These are phyloP conservation scores for Clamator glandarius DNA, from an alignment of 2,797 vertebrate species.

Conservation along the genomic window DNA sequence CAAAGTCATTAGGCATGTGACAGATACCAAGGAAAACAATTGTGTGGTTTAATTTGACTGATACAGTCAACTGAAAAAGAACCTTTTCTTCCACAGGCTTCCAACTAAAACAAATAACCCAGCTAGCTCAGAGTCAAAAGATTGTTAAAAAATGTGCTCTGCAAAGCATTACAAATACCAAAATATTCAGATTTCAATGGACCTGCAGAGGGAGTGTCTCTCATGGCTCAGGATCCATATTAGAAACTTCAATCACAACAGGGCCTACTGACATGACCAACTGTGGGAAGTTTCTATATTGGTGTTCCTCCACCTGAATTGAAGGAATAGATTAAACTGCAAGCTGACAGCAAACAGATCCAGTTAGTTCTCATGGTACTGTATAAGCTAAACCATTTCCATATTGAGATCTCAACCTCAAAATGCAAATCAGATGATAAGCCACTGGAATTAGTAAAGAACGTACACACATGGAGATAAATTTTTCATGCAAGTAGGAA, in stretches of 20 bases:
- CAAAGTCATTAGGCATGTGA: background rate
- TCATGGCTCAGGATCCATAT: background rate
- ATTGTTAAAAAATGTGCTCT: constrained; percentile 6
- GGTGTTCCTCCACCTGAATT: background rate
- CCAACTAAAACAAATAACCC: constrained; percentile 47
- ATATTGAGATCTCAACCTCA: background rate
- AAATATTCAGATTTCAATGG: constrained; percentile 4
- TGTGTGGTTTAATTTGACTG: background rate
- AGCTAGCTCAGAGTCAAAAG: constrained; percentile 5
- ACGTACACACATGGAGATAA: background rate
- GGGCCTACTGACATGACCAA: background rate
- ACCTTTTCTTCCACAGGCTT: background rate
- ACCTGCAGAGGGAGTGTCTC: background rate
- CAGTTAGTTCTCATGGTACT: background rate
- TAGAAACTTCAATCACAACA: background rate
- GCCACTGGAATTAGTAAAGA: background rate
- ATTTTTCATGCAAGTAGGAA: background rate
- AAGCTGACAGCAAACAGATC: background rate
- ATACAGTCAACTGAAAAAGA: constrained; percentile 15
- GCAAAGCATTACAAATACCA: constrained; percentile 18
- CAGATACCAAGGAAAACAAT: constrained; percentile 25
- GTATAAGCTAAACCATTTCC: background rate
- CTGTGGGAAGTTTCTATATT: background rate
- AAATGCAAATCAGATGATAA: background rate
- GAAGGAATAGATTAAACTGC: background rate